These are phyloP conservation scores for Formica aserva DNA, from an alignment of 2,888 invertebrate genomes.

Conservation along the genomic window DNA sequence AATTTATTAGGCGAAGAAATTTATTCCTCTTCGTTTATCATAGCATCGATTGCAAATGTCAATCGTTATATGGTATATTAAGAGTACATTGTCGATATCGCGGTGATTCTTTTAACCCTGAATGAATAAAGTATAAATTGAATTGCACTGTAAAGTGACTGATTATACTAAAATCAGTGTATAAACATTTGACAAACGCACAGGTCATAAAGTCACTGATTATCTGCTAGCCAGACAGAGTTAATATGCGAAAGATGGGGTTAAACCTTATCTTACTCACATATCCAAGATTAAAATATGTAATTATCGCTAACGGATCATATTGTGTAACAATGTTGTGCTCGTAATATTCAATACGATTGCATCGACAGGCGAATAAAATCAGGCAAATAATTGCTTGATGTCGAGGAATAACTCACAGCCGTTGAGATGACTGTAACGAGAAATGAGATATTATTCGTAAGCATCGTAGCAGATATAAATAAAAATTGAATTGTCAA, in stretches of 20 bases:
- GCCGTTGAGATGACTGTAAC: neutral
- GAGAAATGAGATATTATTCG: neutral
- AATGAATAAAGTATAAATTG: neutral
- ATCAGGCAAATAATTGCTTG: neutral
- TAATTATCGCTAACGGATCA: conserved; percentile 37
- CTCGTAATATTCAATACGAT: conserved; percentile 23
- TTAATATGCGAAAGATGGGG: neutral
- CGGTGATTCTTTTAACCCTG: neutral
- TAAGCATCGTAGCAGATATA: conserved; percentile 7
- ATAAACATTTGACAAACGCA: neutral
- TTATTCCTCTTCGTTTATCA: neutral
- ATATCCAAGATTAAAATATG: conserved; percentile 32
- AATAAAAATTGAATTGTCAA: conserved; percentile 21
- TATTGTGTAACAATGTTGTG: conserved; percentile 49
- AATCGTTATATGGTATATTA: neutral
- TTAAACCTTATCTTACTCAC: conserved; percentile 14
- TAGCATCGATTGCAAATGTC: neutral
- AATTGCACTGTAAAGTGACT: neutral
- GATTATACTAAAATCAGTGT: neutral
- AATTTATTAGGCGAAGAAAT: neutral
- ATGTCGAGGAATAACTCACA: conserved; percentile 3
- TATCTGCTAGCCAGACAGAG: neutral
- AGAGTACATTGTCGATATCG: neutral
- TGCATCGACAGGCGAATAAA: conserved; percentile 24
- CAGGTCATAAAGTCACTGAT: neutral